Evolutionary conservation across 2,113 vertebrate genomes (phyloP).

Genomic region (Galbula dea): DNA sequence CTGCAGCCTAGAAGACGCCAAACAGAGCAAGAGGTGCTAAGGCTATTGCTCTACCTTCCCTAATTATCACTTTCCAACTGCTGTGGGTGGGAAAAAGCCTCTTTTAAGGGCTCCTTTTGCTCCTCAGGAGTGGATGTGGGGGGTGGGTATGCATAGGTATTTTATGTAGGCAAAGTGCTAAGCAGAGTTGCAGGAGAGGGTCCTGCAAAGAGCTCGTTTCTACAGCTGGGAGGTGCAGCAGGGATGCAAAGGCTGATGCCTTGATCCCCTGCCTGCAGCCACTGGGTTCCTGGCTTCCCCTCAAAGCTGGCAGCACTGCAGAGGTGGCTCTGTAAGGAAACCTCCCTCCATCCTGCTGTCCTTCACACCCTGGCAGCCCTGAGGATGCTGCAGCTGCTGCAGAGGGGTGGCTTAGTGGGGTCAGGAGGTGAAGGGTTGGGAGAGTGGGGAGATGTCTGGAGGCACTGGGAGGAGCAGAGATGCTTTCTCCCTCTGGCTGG

Average conservation of each 20-base stretch:
- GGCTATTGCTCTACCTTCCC: neutral
- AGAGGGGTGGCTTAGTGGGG: neutral
- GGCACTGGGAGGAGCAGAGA: neutral
- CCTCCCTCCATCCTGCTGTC: neutral
- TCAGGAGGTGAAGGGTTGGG: neutral
- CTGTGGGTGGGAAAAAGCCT: neutral
- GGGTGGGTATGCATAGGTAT: neutral
- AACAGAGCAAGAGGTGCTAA: neutral
- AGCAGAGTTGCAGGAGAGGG: neutral
- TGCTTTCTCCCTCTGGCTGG: neutral
- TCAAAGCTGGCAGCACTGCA: neutral
- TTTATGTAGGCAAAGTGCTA: neutral
- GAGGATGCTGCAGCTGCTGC: neutral
- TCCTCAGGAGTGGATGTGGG: neutral
- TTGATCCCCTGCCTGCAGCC: neutral
- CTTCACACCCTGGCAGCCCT: neutral
- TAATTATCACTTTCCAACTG: accelerated
- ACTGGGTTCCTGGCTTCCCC: neutral
- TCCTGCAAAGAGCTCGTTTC: neutral
- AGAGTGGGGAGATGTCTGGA: neutral
- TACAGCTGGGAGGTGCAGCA: neutral
- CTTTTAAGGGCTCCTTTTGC: neutral
- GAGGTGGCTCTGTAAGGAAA: neutral
- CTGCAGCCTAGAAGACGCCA: neutral
- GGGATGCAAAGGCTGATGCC: neutral